A percentile compares a stretch with the other conserved stretches of the same genome.
Conservation (phyloP, 1,140 invertebrate genomes). For the Heliconius melpomene region DNA sequence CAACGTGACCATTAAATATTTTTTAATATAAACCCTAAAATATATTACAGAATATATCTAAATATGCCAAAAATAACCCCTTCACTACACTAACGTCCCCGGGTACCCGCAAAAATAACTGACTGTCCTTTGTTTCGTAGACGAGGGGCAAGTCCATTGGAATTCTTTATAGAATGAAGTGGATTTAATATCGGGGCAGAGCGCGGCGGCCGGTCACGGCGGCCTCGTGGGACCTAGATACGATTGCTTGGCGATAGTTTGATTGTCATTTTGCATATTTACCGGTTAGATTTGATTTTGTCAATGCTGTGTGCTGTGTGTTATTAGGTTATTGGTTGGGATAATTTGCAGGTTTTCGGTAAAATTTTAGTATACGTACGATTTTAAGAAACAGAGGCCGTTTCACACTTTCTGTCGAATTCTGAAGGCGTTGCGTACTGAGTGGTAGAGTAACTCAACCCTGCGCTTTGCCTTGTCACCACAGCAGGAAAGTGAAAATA, state of each 20-base stretch:
- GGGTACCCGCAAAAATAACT: constrained; percentile 37
- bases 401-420: too few species aligned
- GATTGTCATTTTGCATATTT: constrained; percentile 21
- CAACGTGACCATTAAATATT: too few species aligned
- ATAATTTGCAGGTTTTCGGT: background rate
- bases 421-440: too few species aligned
- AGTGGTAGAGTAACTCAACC: too few species aligned
- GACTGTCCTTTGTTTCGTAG: constrained; percentile 42
- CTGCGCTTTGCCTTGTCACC: too few species aligned
- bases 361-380: background rate
- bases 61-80: constrained; percentile 3
- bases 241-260: constrained; percentile 26
- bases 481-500: too few species aligned
- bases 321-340: background rate
- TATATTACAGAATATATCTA: background rate
- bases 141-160: constrained; percentile 59
- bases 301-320: background rate
- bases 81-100: constrained; percentile 15
- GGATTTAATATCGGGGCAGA: constrained; percentile 72
- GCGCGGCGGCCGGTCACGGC: constrained; percentile 51
- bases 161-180: constrained; percentile 72
- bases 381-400: too few species aligned
- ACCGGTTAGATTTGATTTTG: background rate
- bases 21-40: too few species aligned
- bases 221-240: constrained; percentile 35